Evolutionary conservation across 2,797 vertebrate genomes (phyloP), one percentile per base, ranked within the genome.

Genomic region (Ficedula albicollis): DNA sequence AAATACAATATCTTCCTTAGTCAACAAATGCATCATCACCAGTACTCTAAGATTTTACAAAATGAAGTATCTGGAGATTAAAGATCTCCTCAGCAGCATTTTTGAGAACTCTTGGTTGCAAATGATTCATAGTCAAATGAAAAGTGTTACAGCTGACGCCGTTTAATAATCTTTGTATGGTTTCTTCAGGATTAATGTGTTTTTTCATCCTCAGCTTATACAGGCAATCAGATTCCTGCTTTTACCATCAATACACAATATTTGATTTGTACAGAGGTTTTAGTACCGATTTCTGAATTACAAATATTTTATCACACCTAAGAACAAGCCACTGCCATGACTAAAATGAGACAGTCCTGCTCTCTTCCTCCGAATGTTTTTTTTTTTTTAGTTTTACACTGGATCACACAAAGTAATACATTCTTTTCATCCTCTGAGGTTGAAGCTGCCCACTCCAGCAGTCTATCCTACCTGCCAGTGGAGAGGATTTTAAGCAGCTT

Each of bases 381-480:
- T 60, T 20, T 44, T 67, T 49, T 62, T 58, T 34, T 6, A 4
- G 9, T 82, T 90, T 87, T 78, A 49, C 9, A 12, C 63, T 43
- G 27, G 25, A 59, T 30, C 9, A 39, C 30, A 26, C 22, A 29
- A 68, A 74, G 7, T 30, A 87, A 41, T 15, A 22, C 2, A 70
- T 5, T 12, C 38, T 19, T 23, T 34, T 75, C 36, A 63, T 4
- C n/a, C 44, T 70, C 3, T 64, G 55, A 49, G 29, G 51, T 16
- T 54, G 59, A 58, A n/a, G 36, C 43, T 72, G 64, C 17, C 21
- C 41, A 29, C 30, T 66, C 48, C 44, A 90, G 43, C n/a, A 63
- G 58, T 17, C 32, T 11, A 7, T 9, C 41, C 56, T 82, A 1
- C 22, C 27, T 32, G 30, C 6, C 13, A 68, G 60, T 0, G 3